A percentile compares a stretch with the other conserved stretches of the same genome.
Conservation (phyloP, 2,888 invertebrate species). For the Lycophotia porphyrea region DNA sequence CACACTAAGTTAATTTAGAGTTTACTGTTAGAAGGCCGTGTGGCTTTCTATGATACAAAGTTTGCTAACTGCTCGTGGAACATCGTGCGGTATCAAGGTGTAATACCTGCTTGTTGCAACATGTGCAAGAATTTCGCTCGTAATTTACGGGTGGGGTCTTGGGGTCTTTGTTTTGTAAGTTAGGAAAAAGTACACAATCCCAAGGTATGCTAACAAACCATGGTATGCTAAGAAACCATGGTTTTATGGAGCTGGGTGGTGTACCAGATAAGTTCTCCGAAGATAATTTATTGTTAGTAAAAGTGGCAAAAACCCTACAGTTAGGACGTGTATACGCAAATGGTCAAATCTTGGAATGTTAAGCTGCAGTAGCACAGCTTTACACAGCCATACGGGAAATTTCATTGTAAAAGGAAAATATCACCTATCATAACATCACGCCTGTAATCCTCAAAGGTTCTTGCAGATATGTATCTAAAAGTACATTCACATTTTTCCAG, state of each 20-base stretch:
- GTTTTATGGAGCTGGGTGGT: neutral
- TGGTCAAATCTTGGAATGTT: neutral
- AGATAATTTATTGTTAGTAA: neutral
- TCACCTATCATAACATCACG: neutral
- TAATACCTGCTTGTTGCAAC: slow-evolving; percentile 48
- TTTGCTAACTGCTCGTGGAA: slow-evolving; percentile 54
- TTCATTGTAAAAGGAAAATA: neutral
- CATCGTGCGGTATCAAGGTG: slow-evolving; percentile 51
- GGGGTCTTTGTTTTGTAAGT: slow-evolving; percentile 3
- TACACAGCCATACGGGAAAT: neutral
- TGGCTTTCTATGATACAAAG: slow-evolving; percentile 61
- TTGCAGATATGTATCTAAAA: neutral
- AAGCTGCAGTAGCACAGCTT: neutral
- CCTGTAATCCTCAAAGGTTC: neutral
- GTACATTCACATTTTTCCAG: neutral
- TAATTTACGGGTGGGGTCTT: slow-evolving; percentile 23
- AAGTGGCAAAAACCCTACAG: neutral
- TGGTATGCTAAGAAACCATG: neutral
- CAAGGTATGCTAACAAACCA: neutral
- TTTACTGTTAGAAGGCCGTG: slow-evolving; percentile 58
- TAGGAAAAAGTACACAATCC: slow-evolving; percentile 17
- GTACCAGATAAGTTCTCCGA: neutral
- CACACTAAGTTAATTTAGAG: slow-evolving; percentile 70
- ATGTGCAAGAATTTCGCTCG: slow-evolving; percentile 46
- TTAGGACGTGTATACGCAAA: neutral